phyloP scores from a whole-genome alignment of 2,113 vertebrate genomes.

The Myotis yumanensis region DNA sequence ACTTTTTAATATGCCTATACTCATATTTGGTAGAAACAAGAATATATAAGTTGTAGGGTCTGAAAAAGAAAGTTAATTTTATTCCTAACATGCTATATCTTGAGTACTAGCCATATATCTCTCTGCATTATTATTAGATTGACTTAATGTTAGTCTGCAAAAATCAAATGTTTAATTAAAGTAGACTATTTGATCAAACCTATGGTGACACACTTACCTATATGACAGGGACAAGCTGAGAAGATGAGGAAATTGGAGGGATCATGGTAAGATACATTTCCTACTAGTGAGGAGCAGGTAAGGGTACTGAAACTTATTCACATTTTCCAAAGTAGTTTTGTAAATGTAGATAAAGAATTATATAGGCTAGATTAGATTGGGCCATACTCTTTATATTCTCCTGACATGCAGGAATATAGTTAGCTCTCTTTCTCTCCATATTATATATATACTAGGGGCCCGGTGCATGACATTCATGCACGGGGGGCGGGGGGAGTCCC shows the following conservation, averaged over 20 bases:
- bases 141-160: background rate
- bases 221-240: too few relatives aligned
- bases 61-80: background rate
- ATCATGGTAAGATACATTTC: fast-evolving
- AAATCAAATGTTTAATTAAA: background rate
- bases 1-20: background rate
- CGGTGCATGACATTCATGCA: too few relatives aligned
- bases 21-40: background rate
- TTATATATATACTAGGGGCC: too few relatives aligned
- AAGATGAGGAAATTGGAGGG: background rate
- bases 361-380: background rate
- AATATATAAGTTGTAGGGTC: background rate
- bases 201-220: fast-evolving
- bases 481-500: too few relatives aligned
- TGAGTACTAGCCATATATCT: background rate
- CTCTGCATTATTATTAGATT: background rate
- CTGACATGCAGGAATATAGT: background rate
- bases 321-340: background rate
- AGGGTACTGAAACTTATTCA: background rate
- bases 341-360: background rate
- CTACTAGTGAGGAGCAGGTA: fast-evolving
- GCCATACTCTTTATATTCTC: too few relatives aligned
- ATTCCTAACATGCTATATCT: background rate
- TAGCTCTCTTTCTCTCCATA: background rate
- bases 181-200: too few relatives aligned